These are phyloP conservation scores for Acanthoscelides obtectus DNA, from an alignment of 2,888 invertebrate species.

Conservation along the genomic window DNA sequence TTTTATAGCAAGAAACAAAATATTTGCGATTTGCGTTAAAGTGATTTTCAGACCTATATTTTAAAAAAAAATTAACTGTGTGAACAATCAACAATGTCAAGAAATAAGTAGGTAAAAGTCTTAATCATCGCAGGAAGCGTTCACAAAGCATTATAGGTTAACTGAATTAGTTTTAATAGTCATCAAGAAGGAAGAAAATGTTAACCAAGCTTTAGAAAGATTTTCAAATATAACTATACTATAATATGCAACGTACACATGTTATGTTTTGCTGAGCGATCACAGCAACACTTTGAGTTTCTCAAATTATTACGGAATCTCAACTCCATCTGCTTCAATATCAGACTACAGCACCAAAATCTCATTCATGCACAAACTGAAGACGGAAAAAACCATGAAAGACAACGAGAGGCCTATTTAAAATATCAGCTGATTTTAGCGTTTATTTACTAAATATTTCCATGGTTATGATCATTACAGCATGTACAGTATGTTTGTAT, in stretches of 20 bases:
- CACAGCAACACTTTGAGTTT: background rate
- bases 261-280: constrained; percentile 4
- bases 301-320: constrained; percentile 12
- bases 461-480: background rate
- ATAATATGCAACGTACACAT: constrained; percentile 7
- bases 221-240: no score
- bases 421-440: background rate
- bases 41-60: no score
- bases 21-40: no score
- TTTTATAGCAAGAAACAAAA: no score
- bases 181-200: no score
- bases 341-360: background rate
- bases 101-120: no score
- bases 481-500: background rate
- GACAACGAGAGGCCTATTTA: background rate
- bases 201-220: no score
- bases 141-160: no score
- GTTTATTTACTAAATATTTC: background rate
- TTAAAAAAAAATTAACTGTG: no score
- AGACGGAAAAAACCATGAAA: background rate
- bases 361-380: background rate
- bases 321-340: constrained; percentile 13
- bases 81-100: no score
- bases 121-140: no score
- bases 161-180: no score